These are phyloP conservation scores for Carlito syrichta DNA, from an alignment of 2,113 vertebrate species.

Conservation along the genomic window DNA sequence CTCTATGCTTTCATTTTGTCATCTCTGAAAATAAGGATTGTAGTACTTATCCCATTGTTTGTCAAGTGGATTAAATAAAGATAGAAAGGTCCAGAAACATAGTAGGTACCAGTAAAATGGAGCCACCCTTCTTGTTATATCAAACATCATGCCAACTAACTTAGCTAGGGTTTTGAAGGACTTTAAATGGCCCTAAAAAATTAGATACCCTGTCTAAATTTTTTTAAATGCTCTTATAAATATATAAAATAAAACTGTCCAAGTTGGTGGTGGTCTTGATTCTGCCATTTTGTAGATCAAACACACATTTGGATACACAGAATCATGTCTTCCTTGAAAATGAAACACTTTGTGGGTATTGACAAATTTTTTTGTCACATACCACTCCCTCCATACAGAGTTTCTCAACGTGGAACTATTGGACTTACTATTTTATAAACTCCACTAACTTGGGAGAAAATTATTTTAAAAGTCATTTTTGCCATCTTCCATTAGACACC, in stretches of 20 bases:
- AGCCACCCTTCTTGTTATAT: background rate
- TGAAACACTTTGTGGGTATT: accelerated
- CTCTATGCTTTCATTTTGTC: background rate
- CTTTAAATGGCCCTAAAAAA: background rate
- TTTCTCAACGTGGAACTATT: background rate
- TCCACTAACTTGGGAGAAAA: conserved; percentile 34
- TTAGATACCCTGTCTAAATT: background rate
- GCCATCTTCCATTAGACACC: conserved; percentile 56
- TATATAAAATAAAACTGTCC: background rate
- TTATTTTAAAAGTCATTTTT: conserved; percentile 62
- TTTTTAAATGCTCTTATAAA: too few species aligned
- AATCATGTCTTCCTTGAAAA: background rate
- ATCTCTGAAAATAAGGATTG: background rate
- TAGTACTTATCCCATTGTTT: background rate
- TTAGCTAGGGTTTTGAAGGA: background rate
- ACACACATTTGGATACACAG: background rate
- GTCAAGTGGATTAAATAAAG: background rate
- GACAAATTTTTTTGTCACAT: background rate
- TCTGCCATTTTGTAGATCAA: background rate
- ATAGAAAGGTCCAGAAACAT: background rate
- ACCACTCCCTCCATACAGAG: background rate
- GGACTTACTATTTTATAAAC: conserved; percentile 36
- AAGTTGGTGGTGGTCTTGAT: background rate
- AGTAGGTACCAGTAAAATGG: background rate
- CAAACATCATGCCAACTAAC: background rate